Evolutionary conservation across 2,797 vertebrate species (phyloP).

Genomic region (Oophaga sylvatica): DNA sequence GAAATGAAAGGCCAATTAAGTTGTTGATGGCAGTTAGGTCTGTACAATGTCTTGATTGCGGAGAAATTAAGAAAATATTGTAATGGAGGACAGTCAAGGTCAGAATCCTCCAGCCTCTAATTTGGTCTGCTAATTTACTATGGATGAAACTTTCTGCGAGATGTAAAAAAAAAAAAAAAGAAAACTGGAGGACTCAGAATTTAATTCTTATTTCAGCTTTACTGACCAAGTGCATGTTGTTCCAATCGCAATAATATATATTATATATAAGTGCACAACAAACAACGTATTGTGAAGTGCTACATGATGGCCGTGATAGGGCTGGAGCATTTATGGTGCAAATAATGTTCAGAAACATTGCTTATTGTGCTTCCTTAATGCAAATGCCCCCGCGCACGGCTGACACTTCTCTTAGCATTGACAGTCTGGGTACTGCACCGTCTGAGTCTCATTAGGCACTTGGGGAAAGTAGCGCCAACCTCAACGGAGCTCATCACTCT

Average conservation of each 20-base stretch:
- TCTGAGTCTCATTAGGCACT: constrained; percentile 39
- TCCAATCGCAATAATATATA: background rate
- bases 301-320: too few relatives aligned
- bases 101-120: constrained; percentile 45
- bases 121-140: constrained; percentile 59
- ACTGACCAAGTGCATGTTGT: constrained; percentile 4
- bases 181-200: background rate
- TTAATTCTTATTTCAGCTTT: background rate
- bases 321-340: background rate
- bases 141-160: constrained; percentile 32
- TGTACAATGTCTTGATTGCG: constrained; percentile 51
- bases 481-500: constrained; percentile 50
- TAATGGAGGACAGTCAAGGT: constrained; percentile 58
- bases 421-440: constrained; percentile 1
- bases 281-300: background rate
- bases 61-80: constrained; percentile 58
- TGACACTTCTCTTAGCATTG: constrained; percentile 21
- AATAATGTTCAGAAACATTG: constrained; percentile 1
- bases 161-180: background rate
- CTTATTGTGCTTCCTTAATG: background rate
- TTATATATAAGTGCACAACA: background rate
- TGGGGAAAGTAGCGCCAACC: constrained; percentile 21
- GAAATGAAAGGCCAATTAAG: constrained; percentile 60
- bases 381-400: background rate
- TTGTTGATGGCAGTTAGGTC: constrained; percentile 61